Evolutionary conservation across 2,797 vertebrate species (phyloP).

Genomic region (Denticeps clupeoides): DNA sequence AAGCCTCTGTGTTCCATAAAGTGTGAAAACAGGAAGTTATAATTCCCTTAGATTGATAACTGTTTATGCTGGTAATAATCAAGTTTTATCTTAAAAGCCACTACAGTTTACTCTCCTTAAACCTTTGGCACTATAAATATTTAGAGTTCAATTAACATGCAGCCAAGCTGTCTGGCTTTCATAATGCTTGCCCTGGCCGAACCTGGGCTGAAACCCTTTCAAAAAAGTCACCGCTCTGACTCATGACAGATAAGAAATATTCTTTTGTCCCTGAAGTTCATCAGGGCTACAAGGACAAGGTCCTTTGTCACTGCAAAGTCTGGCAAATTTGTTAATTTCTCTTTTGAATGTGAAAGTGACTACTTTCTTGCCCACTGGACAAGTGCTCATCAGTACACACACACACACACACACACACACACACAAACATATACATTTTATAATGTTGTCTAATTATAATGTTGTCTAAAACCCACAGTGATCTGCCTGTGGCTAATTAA

Average conservation of each 20-base stretch:
- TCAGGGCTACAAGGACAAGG: background rate
- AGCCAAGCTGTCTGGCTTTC: constrained; percentile 19
- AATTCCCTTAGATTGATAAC: constrained; percentile 1
- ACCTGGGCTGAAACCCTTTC: background rate
- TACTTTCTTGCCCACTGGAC: too few relatives aligned
- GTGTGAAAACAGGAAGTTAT: background rate
- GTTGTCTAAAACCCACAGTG: too few relatives aligned
- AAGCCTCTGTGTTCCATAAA: background rate
- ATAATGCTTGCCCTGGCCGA: constrained; percentile 5
- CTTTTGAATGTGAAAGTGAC: background rate
- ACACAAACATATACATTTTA: too few relatives aligned
- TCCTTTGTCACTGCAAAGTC: too few relatives aligned
- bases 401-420: too few relatives aligned
- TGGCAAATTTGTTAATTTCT: constrained; percentile 9
- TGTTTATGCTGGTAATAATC: background rate
- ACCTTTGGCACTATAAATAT: constrained; percentile 8
- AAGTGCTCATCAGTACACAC: too few relatives aligned
- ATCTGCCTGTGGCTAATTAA: too few relatives aligned
- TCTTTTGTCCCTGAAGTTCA: constrained; percentile 1
- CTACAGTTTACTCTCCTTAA: background rate
- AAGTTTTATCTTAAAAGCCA: background rate
- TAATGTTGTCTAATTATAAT: too few relatives aligned
- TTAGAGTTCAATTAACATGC: constrained; percentile 12
- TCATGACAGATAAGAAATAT: background rate
- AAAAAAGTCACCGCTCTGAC: background rate